phyloP scores from a whole-genome alignment of 2,888 invertebrate species.

The Chrysomela aeneicollis region DNA sequence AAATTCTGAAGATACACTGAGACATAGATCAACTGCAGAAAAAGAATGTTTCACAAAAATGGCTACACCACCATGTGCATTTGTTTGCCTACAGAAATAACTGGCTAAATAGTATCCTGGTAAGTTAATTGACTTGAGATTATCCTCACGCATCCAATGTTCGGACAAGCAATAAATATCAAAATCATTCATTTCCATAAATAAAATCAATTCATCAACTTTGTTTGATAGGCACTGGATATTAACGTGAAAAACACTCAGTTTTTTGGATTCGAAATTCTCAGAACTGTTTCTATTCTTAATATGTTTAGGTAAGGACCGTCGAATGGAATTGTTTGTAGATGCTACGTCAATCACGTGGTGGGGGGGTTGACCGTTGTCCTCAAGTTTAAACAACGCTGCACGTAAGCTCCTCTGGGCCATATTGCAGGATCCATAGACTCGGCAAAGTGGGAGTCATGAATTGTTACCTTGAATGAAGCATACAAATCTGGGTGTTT shows the following conservation, averaged over 20 bases:
- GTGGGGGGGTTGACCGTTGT: neutral
- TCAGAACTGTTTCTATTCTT: neutral
- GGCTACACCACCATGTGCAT: neutral
- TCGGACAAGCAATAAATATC: conserved; percentile 4
- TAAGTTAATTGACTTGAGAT: conserved; percentile 1
- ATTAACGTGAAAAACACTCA: neutral
- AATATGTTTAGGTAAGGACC: conserved; percentile 1
- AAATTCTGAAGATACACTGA: conserved; percentile 1
- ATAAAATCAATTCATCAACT: neutral
- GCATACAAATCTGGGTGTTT: conserved; percentile 8
- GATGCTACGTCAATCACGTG: neutral
- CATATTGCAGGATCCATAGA: conserved; percentile 13
- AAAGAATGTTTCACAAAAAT: neutral
- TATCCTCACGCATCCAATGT: conserved; percentile 5
- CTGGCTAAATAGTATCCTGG: conserved; percentile 4
- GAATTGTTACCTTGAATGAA: conserved; percentile 10
- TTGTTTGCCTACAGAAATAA: neutral
- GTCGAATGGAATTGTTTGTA: neutral
- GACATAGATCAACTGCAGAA: conserved; percentile 2
- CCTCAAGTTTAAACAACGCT: conserved; percentile 10
- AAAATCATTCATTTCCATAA: neutral
- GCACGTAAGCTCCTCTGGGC: conserved; percentile 14
- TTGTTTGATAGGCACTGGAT: neutral
- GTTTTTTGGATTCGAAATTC: neutral
- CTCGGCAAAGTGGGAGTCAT: conserved; percentile 7